These are phyloP conservation scores for Scolopax mira DNA, from an alignment of 2,113 vertebrate genomes.

Conservation along the genomic window DNA sequence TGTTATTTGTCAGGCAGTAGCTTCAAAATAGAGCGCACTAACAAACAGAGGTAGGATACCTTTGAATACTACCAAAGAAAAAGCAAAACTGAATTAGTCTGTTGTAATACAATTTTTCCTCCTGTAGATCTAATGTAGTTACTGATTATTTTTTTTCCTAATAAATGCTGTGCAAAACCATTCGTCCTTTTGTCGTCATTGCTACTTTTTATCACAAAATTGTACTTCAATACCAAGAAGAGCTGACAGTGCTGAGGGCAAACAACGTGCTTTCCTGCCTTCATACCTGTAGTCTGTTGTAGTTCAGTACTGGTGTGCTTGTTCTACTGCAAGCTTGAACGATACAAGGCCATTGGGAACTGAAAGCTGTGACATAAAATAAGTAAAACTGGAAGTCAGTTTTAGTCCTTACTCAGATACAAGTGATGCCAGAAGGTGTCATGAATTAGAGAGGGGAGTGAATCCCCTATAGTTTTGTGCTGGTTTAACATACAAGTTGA, in stretches of 20 bases:
- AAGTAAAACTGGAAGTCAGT: not conserved
- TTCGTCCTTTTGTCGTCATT: not conserved
- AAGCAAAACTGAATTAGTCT: not conserved
- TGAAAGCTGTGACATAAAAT: not conserved
- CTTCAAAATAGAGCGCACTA: not conserved
- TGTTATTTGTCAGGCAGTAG: not conserved
- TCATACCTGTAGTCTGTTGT: not conserved
- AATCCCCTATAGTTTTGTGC: not conserved
- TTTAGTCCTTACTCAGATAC: not conserved
- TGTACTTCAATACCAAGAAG: not conserved
- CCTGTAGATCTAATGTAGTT: not conserved
- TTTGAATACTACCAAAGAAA: not conserved
- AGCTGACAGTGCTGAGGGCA: not conserved
- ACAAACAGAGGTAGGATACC: not conserved
- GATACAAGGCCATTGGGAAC: not conserved
- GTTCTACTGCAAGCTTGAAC: not conserved
- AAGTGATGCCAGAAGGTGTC: not conserved
- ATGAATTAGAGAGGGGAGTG: not conserved
- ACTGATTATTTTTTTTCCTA: not conserved
- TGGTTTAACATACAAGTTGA: not conserved
- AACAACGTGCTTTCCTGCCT: not conserved
- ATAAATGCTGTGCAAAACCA: not conserved
- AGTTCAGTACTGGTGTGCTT: not conserved
- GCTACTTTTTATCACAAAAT: not conserved
- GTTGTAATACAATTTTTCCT: not conserved